Evolutionary conservation across 2,888 invertebrate genomes (phyloP), one percentile per base, ranked within the genome.

Genomic region (Escarpia spicata): DNA sequence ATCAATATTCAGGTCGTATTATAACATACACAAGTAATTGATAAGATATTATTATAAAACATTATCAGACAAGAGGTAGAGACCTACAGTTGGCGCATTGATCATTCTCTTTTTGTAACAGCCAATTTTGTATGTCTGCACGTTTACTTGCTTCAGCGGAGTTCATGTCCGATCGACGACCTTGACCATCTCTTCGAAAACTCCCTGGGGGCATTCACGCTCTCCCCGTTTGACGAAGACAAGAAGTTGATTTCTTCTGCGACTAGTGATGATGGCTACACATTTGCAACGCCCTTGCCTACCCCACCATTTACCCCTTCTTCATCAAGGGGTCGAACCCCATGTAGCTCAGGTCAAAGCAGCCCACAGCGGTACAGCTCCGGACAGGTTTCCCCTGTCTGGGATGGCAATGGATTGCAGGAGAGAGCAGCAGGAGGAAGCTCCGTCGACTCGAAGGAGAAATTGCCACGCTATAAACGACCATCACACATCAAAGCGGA

Each of bases 401-500:
- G 75, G 75, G 75, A 75, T 26, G n/a, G 75, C 2, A 75, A n/a
- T 26, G 75, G 19, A 6, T 26, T 26, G 19, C 75, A 26, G 75
- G 75, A 75, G 19, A 26, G 19, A 4, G 75, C 75, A 26, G 75
- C 6, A 3, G 75, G 75, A 6, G 75, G 75, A 2, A 75, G 26
- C 75, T 75, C 19, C 19, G n/a, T 26, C 19, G 75, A 75, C 19
- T n/a, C 75, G 0, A 91, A 92, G 45, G 92, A 92, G 90, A 94
- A 94, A 91, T 89, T 96, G 43, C 96, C 96, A 0, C 94, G 96
- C 43, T 96, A 96, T 94, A 96, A 96, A 93, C 93, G 96, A n/a
- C 95, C 95, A 43, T 96, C 96, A 0, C 96, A 96, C 94, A 96
- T 96, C 93, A 95, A 95, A 92, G 96, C 96, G 10, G 96, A 96